Base-by-base conservation (phyloP, 1,140 invertebrate genomes). In the Drosophila simulans region DNA sequence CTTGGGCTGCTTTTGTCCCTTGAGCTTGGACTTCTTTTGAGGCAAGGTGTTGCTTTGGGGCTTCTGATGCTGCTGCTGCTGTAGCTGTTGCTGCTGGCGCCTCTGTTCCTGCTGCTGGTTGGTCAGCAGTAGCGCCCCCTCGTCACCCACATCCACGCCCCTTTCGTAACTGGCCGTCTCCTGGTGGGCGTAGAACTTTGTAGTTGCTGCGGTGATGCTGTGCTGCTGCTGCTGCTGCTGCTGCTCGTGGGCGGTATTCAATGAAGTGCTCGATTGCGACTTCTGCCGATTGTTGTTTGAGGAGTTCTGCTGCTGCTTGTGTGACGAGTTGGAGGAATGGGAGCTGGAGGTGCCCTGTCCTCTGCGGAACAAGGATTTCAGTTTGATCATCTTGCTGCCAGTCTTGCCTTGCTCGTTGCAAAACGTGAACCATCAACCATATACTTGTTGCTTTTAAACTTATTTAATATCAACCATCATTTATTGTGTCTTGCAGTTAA, bases 341-440 rank as follows among this genome's bases (percentile, higher is more conserved):
- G 84, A 89, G 78, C 88, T 81, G 57, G 94, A 92, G 92, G 85
- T 81, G 89, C 92, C 90, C 86, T 93, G 94, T 88, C 95, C 95
- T 94, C 95, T 95, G 93, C 95, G 95, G 93, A 96, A 96, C 91
- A 96, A 94, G 89, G 95, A 96, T 94, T 96, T 96, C 92, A 96
- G 95, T 94, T 96, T 96, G 94, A 96, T 96, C 95, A 96, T 96
- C 53, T 76, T 88, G 62, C n/a, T 88, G 62, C n/a, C 63, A 20
- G 46, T 35, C 42, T 69, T 45, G 27, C 68, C 56, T 55, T 63
- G 25, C 25, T 54, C 45, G 48, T 59, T 59, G 64, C 70, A 79
- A 76, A 88, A 80, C 65, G 65, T 88, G 34, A 85, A 85, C 63
- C 77, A 86, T 81, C 72, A 86, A 86, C 64, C 8, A 31, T 31